These are phyloP conservation scores for Echinops telfairi DNA, from an alignment of 2,113 vertebrate genomes.

Conservation along the genomic window DNA sequence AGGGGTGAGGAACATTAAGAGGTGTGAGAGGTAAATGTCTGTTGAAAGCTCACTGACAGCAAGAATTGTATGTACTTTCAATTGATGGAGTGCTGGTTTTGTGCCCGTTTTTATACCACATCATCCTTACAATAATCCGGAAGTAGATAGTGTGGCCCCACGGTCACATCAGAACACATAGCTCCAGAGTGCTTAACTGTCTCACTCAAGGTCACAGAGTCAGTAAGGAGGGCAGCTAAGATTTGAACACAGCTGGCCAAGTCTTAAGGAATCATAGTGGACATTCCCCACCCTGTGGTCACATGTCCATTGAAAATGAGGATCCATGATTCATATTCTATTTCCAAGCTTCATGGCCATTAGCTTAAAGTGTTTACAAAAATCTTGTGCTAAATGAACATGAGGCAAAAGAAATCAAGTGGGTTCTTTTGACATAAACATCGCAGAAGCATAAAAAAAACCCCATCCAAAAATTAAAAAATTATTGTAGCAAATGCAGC, in stretches of 20 bases:
- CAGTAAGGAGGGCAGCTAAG: background rate
- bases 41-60: slow-evolving; percentile 3
- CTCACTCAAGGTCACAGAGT: background rate
- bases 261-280: background rate
- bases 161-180: slow-evolving; percentile 19
- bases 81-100: background rate
- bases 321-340: background rate
- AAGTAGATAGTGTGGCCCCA: background rate
- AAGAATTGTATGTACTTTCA: background rate
- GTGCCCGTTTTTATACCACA: background rate
- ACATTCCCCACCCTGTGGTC: background rate
- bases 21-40: background rate
- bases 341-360: background rate
- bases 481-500: background rate
- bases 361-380: background rate
- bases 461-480: background rate
- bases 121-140: background rate
- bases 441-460: slow-evolving; percentile 7
- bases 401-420: background rate
- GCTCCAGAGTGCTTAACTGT: background rate
- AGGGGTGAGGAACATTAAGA: background rate
- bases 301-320: background rate
- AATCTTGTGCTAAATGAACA: background rate
- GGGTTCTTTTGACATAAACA: background rate
- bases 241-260: background rate